Evolutionary conservation across 1,140 invertebrate genomes (phyloP), one percentile per base, ranked within the genome.

Genomic region (Philaenus spumarius): DNA sequence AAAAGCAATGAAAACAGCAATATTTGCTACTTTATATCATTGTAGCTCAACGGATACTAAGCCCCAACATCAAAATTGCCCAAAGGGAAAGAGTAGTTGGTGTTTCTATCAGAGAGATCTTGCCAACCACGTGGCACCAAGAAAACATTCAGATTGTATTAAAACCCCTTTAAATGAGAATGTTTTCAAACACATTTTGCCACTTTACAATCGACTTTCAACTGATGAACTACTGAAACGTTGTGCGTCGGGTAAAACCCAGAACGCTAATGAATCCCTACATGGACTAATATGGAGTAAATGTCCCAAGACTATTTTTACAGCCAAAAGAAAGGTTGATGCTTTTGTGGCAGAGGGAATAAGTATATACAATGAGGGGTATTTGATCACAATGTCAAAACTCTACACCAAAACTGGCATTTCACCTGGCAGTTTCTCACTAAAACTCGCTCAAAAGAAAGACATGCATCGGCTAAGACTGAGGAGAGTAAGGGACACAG

Each of bases 11-110:
- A 58, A 62, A 53, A 62, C 55, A 39, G 50, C 48, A 17, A 43
- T 60, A 12, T 62, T 48, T 52, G 62, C 57, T 1, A 60, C 60
- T 19, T 58, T 45, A 11, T 1, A 57, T 37, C 59, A 64, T 42
- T 60, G 59, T n/a, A 15, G 43, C 5, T 63, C 58, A 14, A 65
- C 63, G 9, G 53, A 63, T 20, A 24, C 60, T 20, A 61, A 63
- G 19, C 59, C 58, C n/a, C 58, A 47, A n/a, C 60, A 64, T 42
- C 4, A 53, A 1, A 46, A 59, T 9, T 65, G 61, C 35, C 57
- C 57, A 5, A 15, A 24, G 11, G 59, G 64, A 40, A 17, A 39
- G n/a, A 24, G 61, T 12, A 61, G 51, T 2, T 65, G 56, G 59
- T 63, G 59, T 39, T 48, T 48, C 19, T 63, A 46, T 45, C 54